Conservation (phyloP, 2,797 vertebrate genomes). For the Brachyrhaphis roseni region DNA sequence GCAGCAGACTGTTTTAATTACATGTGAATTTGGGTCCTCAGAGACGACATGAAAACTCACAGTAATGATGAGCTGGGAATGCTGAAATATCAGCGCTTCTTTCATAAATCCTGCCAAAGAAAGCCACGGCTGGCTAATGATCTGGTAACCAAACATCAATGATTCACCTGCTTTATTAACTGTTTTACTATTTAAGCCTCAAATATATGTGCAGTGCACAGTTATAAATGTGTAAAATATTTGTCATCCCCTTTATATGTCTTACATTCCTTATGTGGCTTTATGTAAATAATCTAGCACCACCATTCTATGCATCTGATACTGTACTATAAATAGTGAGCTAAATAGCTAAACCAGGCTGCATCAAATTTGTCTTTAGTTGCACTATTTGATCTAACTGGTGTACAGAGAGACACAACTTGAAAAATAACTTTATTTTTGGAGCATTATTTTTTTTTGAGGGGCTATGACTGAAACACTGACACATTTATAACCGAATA, state of each 20-base stretch:
- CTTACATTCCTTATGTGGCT: background rate
- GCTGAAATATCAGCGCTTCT: constrained; percentile 44
- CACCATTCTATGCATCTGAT: background rate
- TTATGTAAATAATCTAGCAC: background rate
- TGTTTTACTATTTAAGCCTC: constrained; percentile 45
- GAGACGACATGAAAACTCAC: constrained; percentile 13
- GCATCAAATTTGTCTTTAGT: background rate
- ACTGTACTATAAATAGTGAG: background rate
- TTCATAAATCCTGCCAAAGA: constrained; percentile 25
- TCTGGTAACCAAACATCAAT: constrained; percentile 20
- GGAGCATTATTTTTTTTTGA: background rate
- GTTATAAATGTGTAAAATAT: background rate
- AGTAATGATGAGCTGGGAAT: constrained; percentile 41
- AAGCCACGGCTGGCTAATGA: constrained; percentile 47
- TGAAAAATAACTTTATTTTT: background rate
- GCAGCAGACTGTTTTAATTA: constrained; percentile 71
- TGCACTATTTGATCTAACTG: background rate
- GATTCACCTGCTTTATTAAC: constrained; percentile 39
- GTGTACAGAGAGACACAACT: background rate
- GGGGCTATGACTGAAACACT: background rate
- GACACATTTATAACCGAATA: background rate
- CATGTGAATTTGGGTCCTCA: constrained; percentile 52
- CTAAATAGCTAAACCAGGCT: background rate
- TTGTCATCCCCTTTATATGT: background rate
- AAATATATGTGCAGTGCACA: constrained; percentile 39